Base-by-base conservation (phyloP, 2,113 vertebrate species). In the Rhegmatorhina hoffmannsi region DNA sequence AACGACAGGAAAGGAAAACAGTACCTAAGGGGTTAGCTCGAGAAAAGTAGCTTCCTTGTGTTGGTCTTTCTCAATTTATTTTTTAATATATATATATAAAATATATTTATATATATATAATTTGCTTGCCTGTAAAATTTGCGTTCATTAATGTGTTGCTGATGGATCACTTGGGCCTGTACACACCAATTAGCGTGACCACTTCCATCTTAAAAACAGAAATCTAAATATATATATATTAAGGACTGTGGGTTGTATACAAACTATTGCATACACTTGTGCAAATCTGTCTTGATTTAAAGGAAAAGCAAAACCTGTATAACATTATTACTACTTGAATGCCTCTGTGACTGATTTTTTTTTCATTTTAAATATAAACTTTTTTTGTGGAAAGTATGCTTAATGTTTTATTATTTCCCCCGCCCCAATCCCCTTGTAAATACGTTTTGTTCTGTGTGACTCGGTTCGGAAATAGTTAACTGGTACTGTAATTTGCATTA, bases 401-500 rank as follows among this genome's bases (percentile, higher is more conserved):
- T 98, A 98, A 99, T 99, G 99, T 99, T 98, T 99, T 97, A 97
- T 98, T 97, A 96, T 96, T 96, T 95, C 92, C 91, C 98, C 98
- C 72, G 96, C 97, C 97, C 98, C 97, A 95, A 95, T 95, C 96
- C 98, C 98, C 98, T 99, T 99, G 99, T 99, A 99, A 98, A 98
- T 99, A 99, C 96, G 95, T 98, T 99, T 99, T 97, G 99, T 99
- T 99, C 98, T 99, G 98, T 99, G 98, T 99, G 98, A 99, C 98
- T 98, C 98, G 97, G 98, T 98, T 99, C 99, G 98, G 98, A 99
- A 99, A 99, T 99, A 99, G 99, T 99, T 99, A 99, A 98, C 99
- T 99, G 99, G 99, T 99, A 99, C 99, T 99, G 99, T 99, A 99
- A 99, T 99, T 99, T 99, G 99, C 99, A 99, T 99, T 99, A 99